phyloP scores from a whole-genome alignment of 53 echinoderm and acorn worm genomes.

The Apostichopus leukothele region DNA sequence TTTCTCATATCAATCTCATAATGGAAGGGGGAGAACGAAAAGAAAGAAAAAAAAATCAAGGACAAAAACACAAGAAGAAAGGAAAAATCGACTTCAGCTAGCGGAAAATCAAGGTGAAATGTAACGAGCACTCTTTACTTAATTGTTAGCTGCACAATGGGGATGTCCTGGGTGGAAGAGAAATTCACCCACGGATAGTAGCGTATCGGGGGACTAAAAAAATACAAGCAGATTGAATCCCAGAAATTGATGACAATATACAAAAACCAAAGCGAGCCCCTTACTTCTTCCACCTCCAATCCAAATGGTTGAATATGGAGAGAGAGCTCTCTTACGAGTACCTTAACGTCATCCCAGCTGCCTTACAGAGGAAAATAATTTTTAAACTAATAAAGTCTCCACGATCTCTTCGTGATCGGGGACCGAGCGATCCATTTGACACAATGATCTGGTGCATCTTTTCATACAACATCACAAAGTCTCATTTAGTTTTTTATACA shows the following conservation, averaged over 20 bases:
- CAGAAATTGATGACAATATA: neutral
- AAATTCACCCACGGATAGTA: neutral
- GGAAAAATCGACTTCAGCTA: neutral
- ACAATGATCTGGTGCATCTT: too few relatives aligned
- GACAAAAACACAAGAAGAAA: neutral
- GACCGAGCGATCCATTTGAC: too few relatives aligned
- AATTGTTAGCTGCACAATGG: constrained; percentile 30
- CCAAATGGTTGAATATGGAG: neutral
- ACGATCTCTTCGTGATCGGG: too few relatives aligned
- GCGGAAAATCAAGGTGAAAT: constrained; percentile 34
- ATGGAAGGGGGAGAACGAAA: too few relatives aligned
- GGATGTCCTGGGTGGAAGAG: neutral
- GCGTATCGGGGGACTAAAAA: neutral
- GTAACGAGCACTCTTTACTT: constrained; percentile 36
- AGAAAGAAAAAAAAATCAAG: neutral
- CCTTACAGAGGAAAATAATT: neutral
- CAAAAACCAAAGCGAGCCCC: neutral
- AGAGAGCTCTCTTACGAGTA: neutral
- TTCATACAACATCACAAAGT: too few relatives aligned
- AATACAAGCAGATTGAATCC: neutral
- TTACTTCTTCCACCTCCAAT: neutral
- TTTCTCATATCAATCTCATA: neutral
- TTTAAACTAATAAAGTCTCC: too few relatives aligned
- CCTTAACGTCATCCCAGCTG: neutral
- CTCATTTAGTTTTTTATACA: too few relatives aligned